A percentile compares a stretch with the other conserved stretches of the same genome.
phyloP scores from a whole-genome alignment of 2,797 vertebrate genomes.

The Dendrocincla tyrannina region DNA sequence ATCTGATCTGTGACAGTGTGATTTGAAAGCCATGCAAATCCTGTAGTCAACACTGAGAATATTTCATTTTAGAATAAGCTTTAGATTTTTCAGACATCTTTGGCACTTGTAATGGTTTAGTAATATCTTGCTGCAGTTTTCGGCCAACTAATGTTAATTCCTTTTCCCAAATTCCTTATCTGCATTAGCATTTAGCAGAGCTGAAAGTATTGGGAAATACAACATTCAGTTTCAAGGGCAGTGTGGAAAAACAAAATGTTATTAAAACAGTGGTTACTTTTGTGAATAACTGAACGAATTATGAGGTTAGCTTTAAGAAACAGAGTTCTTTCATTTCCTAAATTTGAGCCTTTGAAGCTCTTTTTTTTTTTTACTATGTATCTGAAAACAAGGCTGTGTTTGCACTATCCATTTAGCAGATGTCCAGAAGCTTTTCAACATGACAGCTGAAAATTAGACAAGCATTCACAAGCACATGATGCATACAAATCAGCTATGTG shows the following conservation, averaged over 20 bases:
- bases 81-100: not conserved
- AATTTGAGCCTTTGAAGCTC: not conserved
- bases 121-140: not conserved
- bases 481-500: not conserved
- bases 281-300: not conserved
- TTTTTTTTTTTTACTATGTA: not conserved
- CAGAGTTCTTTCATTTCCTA: not conserved
- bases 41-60: not conserved
- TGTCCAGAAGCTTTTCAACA: conserved; percentile 7
- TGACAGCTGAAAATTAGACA: conserved; percentile 19
- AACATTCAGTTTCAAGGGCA: not conserved
- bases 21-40: not conserved
- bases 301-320: not conserved
- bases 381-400: not conserved
- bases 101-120: not conserved
- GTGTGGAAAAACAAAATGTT: not conserved
- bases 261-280: not conserved
- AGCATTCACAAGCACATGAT: not conserved
- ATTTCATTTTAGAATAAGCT: not conserved
- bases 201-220: not conserved
- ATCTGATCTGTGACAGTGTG: not conserved
- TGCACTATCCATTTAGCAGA: not conserved
- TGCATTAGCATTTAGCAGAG: not conserved
- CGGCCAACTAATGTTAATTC: not conserved
- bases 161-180: not conserved